Base-by-base conservation (phyloP, 2,113 vertebrate species). In the Antechinus flavipes region DNA sequence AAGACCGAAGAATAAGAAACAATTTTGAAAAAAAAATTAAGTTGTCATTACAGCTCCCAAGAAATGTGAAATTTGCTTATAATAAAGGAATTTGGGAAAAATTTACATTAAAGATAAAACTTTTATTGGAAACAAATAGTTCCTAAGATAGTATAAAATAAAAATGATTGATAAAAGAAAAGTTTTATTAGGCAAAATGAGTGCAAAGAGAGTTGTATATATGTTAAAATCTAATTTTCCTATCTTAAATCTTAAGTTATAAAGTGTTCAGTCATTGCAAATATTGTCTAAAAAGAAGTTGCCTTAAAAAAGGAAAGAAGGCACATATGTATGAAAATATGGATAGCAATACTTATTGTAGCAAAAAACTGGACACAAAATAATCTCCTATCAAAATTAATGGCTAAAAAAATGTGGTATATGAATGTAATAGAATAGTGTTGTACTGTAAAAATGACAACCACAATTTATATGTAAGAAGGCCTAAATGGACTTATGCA, bases 221-320 rank as follows among this genome's bases (percentile, higher is more conserved):
- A 76, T n/a, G 0, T 2, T 35, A 2, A 89, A 0, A 6, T n/a
- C 61, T 92, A 89, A 89, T 92, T 93, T 96, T 93, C 23, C 76
- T 42, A 93, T 94, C 93, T 93, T 94, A 84, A 76, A 26, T 24
- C 16, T 94, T 93, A 54, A 56, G 35, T 49, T 89, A 89, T 27
- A 53, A 95, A 90, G 12, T 42, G 53, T 16, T 95, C 54, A 89
- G 14, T 68, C 84, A 3, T 54, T 0, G 92, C 68, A 92, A 91
- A 95, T 94, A 84, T 12, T 54, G 91, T 96, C 55, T 50, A 95
- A 49, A 46, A 96, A 92, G 92, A 96, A 93, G 92, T n/a, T n/a
- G 2, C 61, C 14, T n/a, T 19, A n/a, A 42, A 76, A 7, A 76
- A 35, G 35, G 35, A 76, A 76, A 76, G 68, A 76, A n/a, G 19